phyloP scores from a whole-genome alignment of 1,140 invertebrate genomes.

The Gerris buenoi region DNA sequence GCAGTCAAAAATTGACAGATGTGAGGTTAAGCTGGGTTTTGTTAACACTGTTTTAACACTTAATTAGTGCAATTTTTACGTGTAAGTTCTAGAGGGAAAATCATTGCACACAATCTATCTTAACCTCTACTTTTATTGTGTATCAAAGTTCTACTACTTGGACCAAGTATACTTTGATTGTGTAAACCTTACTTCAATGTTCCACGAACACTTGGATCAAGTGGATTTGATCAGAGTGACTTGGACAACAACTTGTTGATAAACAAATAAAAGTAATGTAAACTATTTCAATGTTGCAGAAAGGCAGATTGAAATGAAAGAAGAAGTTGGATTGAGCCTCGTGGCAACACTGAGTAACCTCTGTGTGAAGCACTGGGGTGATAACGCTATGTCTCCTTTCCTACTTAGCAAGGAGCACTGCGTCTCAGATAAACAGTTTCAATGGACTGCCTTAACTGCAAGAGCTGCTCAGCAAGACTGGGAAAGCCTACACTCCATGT shows the following conservation, averaged over 20 bases:
- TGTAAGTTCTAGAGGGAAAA: no score
- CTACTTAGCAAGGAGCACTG: conserved; percentile 32
- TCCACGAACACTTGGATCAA: not conserved
- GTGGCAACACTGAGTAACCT: conserved; percentile 32
- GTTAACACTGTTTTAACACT: no score
- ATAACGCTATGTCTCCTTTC: conserved; percentile 27
- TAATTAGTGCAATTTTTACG: no score
- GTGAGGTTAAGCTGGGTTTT: no score
- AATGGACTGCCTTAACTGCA: conserved; percentile 36
- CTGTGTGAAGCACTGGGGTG: conserved; percentile 33
- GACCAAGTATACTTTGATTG: no score
- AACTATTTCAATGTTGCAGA: conserved; percentile 26
- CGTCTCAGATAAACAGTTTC: conserved; percentile 37
- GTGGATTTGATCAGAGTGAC: not conserved
- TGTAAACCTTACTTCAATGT: not conserved
- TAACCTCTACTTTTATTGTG: not conserved
- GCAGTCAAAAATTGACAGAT: no score
- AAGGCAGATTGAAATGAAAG: conserved; percentile 31
- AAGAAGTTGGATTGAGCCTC: conserved; percentile 28
- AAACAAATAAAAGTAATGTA: conserved; percentile 1
- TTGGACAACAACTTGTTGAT: not conserved
- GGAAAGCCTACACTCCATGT: conserved; percentile 39
- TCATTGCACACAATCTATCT: not conserved
- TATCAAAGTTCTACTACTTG: not conserved
- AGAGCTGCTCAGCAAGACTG: conserved; percentile 33